These are phyloP conservation scores for Epizoanthus rinbou DNA, from an alignment of 92 coral and sea anemone genomes.

Conservation along the genomic window DNA sequence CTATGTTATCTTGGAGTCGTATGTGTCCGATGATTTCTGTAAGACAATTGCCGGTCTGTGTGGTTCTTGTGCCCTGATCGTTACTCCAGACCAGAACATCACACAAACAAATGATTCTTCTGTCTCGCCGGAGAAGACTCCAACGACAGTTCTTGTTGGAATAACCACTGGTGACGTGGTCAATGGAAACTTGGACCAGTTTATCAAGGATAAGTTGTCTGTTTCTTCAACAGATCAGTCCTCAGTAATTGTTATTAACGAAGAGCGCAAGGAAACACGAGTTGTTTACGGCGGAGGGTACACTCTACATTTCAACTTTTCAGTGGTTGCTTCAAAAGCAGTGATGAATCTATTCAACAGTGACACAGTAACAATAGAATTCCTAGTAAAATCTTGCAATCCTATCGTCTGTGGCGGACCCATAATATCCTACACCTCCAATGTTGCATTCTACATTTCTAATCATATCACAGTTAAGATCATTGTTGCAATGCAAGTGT, in stretches of 20 bases:
- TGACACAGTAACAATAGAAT: conserved; percentile 51
- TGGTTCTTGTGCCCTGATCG: conserved; percentile 46
- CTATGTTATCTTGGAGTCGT: conserved; percentile 45
- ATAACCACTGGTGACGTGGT: conserved; percentile 27
- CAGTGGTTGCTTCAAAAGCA: conserved; percentile 57
- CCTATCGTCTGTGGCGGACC: conserved; percentile 63
- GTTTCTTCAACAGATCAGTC: conserved; percentile 23
- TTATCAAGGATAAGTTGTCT: conserved; percentile 26
- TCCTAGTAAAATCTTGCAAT: conserved; percentile 56
- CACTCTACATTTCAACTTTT: conserved; percentile 56
- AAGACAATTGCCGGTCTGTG: conserved; percentile 41
- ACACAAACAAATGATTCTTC: conserved; percentile 38
- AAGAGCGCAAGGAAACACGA: conserved; percentile 57
- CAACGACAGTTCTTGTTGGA: conserved; percentile 42
- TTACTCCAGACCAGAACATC: conserved; percentile 15
- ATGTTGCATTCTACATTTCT: conserved; percentile 52
- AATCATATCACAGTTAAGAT: conserved; percentile 55
- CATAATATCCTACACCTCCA: conserved; percentile 59
- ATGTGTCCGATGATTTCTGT: conserved; percentile 32
- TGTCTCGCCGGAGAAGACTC: background rate
- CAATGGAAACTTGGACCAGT: conserved; percentile 27
- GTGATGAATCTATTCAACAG: conserved; percentile 41
- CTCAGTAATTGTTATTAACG: conserved; percentile 44
- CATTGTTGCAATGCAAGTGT: conserved; percentile 52
- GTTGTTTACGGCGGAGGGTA: conserved; percentile 60